Conservation (phyloP, 2,888 invertebrate species). For the Horisme vitalbata region DNA sequence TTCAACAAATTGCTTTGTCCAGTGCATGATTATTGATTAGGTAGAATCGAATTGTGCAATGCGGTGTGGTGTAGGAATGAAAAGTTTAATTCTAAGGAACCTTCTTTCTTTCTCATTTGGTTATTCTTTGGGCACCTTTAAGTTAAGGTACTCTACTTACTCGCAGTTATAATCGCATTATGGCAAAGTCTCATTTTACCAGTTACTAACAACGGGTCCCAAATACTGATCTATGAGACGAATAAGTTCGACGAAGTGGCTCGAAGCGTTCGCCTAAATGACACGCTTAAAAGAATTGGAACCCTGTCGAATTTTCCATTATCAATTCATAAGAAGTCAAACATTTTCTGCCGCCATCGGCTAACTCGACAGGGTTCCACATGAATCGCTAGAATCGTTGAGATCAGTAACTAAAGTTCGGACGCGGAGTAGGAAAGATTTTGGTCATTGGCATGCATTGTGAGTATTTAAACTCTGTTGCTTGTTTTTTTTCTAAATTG, state of each 20-base stretch:
- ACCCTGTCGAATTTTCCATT: conserved; percentile 22
- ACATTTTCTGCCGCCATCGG: conserved; percentile 3
- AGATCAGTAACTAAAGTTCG: conserved; percentile 69
- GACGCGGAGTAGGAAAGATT: too few species aligned
- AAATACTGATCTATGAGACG: conserved; percentile 69
- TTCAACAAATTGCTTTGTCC: conserved; percentile 12
- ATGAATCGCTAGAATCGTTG: conserved; percentile 58
- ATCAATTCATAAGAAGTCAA: conserved; percentile 8
- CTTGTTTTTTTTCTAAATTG: too few species aligned
- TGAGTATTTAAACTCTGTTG: too few species aligned
- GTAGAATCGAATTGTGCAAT: conserved; percentile 61
- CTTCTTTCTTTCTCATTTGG: conserved; percentile 62
- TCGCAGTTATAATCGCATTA: conserved; percentile 17
- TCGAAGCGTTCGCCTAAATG: conserved; percentile 72
- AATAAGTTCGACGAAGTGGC: conserved; percentile 69
- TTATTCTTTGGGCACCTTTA: conserved; percentile 20
- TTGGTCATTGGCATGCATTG: too few species aligned
- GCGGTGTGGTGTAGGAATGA: conserved; percentile 53
- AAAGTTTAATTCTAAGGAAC: conserved; percentile 32
- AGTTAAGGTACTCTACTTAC: conserved; percentile 10
- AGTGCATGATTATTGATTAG: conserved; percentile 30
- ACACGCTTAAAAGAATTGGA: conserved; percentile 30
- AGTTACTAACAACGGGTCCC: conserved; percentile 62
- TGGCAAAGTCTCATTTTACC: conserved; percentile 53
- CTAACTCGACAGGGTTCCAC: conserved; percentile 40